These are phyloP conservation scores for Tachysurus vachellii DNA, from an alignment of 2,113 vertebrate species.

Conservation along the genomic window DNA sequence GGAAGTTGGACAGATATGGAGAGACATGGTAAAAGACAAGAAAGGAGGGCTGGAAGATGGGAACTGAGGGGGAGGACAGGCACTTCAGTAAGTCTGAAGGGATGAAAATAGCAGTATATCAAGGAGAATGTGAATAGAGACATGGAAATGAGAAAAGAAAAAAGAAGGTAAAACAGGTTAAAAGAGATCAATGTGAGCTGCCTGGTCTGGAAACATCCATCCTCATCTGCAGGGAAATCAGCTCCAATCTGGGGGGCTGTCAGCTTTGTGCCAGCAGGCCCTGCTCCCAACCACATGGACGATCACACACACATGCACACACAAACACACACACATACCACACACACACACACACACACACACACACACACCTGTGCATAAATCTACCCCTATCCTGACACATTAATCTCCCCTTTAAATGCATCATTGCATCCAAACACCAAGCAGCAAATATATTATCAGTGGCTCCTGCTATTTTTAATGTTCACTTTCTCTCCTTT, in stretches of 20 bases:
- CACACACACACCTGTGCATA: conserved; percentile 21
- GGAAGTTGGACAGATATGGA: background rate
- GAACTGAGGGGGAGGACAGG: conserved; percentile 34
- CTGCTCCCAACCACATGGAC: conserved; percentile 34
- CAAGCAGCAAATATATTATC: conserved; percentile 48
- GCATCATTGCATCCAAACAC: conserved; percentile 46
- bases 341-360: conserved; percentile 10
- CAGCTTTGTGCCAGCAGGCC: conserved; percentile 41
- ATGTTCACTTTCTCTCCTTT: conserved; percentile 29
- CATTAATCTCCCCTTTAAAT: conserved; percentile 60
- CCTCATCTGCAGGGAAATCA: conserved; percentile 52
- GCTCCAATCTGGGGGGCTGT: conserved; percentile 51
- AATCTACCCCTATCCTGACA: conserved; percentile 55
- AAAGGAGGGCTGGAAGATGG: background rate
- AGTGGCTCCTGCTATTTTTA: conserved; percentile 37
- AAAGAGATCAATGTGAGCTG: conserved; percentile 11
- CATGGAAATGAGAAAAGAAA: background rate
- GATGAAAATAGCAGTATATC: conserved; percentile 38
- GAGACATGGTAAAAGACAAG: conserved; percentile 5
- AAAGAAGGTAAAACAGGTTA: conserved; percentile 11
- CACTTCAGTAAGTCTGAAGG: conserved; percentile 32
- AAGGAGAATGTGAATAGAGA: conserved; percentile 15
- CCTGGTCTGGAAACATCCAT: conserved; percentile 47
- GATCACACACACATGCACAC: background rate
- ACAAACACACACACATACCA: background rate